A percentile compares a stretch with the other conserved stretches of the same genome.
phyloP scores from a whole-genome alignment of 2,113 vertebrate genomes.

The Limnothrissa miodon region DNA sequence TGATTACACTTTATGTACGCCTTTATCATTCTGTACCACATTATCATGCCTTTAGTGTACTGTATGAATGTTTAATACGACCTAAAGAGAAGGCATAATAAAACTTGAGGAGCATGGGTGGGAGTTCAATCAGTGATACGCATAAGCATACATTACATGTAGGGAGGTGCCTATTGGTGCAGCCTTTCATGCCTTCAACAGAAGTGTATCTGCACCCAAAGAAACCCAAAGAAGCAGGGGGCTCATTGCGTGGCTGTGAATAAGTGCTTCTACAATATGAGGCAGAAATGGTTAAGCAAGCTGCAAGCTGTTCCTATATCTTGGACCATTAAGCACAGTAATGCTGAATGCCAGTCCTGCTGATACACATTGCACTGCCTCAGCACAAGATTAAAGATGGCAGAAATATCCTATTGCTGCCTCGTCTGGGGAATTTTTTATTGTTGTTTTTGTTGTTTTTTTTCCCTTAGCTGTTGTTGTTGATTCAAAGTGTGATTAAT shows the following conservation, averaged over 20 bases:
- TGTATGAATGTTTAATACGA: not conserved
- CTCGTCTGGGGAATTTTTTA: constrained; percentile 39
- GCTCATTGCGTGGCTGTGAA: constrained; percentile 28
- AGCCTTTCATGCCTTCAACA: not conserved
- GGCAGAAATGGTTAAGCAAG: constrained; percentile 30
- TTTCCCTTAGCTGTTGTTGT: constrained; percentile 35
- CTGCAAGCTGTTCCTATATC: constrained; percentile 42
- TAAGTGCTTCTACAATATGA: not conserved
- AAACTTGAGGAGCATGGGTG: not conserved
- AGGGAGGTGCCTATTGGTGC: not conserved
- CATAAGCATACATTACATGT: not conserved
- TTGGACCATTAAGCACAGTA: constrained; percentile 57
- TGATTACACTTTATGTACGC: not conserved
- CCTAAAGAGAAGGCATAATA: not conserved
- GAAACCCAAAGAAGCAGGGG: not conserved
- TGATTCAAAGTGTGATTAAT: not conserved
- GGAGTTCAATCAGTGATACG: not conserved
- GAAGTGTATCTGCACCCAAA: not conserved
- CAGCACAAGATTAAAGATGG: constrained; percentile 35
- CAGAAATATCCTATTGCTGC: constrained; percentile 29
- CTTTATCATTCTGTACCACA: constrained; percentile 8
- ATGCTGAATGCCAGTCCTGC: constrained; percentile 48
- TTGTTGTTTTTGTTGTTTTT: constrained; percentile 35
- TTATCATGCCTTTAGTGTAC: no score
- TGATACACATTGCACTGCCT: constrained; percentile 54